phyloP scores from a whole-genome alignment of 1,140 invertebrate species.

The Drosophila sulfurigaster region DNA sequence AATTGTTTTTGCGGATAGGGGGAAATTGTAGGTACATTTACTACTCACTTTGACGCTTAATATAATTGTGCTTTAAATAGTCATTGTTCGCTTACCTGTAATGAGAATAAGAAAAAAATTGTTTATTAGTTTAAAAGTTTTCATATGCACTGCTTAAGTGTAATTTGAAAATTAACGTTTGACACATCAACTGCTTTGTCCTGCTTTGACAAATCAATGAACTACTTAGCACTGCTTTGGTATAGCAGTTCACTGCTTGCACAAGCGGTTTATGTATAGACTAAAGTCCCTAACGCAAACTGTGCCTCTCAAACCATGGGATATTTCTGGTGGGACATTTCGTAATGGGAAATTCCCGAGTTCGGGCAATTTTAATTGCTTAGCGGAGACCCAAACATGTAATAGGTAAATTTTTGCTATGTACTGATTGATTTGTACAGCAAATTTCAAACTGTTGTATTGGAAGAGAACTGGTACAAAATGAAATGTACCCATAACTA shows the following conservation, averaged over 20 bases:
- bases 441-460: not conserved
- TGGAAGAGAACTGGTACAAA: not conserved
- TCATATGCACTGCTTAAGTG: not conserved
- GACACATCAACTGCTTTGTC: not conserved
- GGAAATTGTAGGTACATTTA: constrained; percentile 2
- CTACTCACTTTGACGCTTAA: constrained; percentile 18
- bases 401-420: not conserved
- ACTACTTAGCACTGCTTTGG: no score
- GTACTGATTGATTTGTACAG: not conserved
- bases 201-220: no score
- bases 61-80: not conserved
- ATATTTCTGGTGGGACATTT: not conserved
- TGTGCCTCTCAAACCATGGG: no score
- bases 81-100: constrained; percentile 15
- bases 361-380: not conserved
- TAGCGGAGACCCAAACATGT: not conserved
- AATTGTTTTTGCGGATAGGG: constrained; percentile 14
- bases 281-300: not conserved
- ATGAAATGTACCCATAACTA: not conserved
- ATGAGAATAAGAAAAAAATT: not conserved
- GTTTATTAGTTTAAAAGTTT: not conserved
- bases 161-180: not conserved
- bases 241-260: not conserved
- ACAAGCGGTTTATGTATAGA: not conserved
- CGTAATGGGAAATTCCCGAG: not conserved